phyloP scores from a whole-genome alignment of 1,140 invertebrate species.

The Tetragnatha versicolor region DNA sequence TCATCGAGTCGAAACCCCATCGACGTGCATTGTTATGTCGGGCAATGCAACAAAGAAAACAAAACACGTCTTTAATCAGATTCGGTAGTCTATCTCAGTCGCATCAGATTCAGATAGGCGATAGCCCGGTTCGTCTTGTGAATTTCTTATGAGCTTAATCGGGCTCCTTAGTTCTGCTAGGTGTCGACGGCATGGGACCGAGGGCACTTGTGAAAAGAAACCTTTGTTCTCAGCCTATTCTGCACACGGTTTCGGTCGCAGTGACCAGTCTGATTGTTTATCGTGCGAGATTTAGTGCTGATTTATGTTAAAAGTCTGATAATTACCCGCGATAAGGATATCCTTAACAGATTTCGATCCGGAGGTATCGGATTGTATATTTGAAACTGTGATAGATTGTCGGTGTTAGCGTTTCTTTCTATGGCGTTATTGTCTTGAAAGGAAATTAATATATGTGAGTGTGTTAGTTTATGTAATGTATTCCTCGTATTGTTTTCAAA shows the following conservation, averaged over 20 bases:
- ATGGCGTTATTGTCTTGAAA: too few relatives aligned
- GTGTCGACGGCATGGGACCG: slow-evolving; percentile 12
- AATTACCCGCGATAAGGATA: too few relatives aligned
- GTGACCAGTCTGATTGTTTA: slow-evolving; percentile 13
- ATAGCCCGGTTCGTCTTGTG: slow-evolving; percentile 24
- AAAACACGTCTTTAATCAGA: slow-evolving; percentile 11
- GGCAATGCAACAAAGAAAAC: neutral
- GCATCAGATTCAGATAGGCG: slow-evolving; percentile 32
- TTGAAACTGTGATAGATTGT: too few relatives aligned
- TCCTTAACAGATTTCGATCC: too few relatives aligned
- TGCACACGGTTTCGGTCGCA: slow-evolving; percentile 4
- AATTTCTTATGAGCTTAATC: slow-evolving; percentile 42
- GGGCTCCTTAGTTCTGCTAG: slow-evolving; percentile 46
- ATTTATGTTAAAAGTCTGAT: slow-evolving; percentile 24
- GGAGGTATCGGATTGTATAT: too few relatives aligned
- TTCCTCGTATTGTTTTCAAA: too few relatives aligned
- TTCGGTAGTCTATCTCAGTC: neutral
- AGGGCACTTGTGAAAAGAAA: slow-evolving; percentile 15
- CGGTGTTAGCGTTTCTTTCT: too few relatives aligned
- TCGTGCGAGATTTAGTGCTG: slow-evolving; percentile 6
- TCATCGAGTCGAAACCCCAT: too few relatives aligned
- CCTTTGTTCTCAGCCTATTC: neutral
- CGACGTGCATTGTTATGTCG: slow-evolving; percentile 22
- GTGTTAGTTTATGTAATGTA: too few relatives aligned
- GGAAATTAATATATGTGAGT: too few relatives aligned